Base-by-base conservation (phyloP, 1,140 invertebrate species). In the Probaryconus sp. region DNA sequence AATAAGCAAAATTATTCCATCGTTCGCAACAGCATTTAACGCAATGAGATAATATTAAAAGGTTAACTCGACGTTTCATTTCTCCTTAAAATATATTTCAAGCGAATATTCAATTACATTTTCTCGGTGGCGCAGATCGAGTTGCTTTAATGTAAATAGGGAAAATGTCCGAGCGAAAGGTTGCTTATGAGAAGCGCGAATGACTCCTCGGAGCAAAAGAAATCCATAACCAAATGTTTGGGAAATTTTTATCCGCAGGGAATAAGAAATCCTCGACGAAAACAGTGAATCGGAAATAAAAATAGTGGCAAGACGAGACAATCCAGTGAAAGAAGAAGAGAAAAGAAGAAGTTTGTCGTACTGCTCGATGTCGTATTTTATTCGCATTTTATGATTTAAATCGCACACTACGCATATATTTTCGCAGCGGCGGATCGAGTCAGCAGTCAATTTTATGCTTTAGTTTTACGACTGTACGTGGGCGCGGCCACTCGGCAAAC, bases 361-460 rank as follows among this genome's bases (percentile, higher is more conserved):
- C 7, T 6, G 11, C 35, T n/a, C 17, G n/a, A 33, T 16, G 71
- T 2, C 18, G 13, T 78, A 76, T 84, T 83, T 85, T 81, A 85
- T 83, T 83, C 56, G 56, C 78, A 33, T 86, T 85, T 86, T 84
- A 86, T 85, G 84, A 86, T 87, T 85, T 81, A 84, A 86, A 86
- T 85, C 79, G 81, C 83, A 79, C 65, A 76, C 78, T 79, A 73
- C 69, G 82, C 79, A 71, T 79, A 78, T 78, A 84, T 82, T 85
- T 79, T 50, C 9, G 13, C 48, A 17, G 43, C 33, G 24, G 35
- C 18, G n/a, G 56, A 83, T 83, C 79, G 79, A 84, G 83, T 87
- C 85, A 86, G 85, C 85, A 84, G 81, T 81, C 76, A 80, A 86
- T 81, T 84, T 85, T 85, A 86, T 83, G 80, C 61, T 81, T 82